Base-by-base conservation (phyloP, 2,888 invertebrate species). In the Seira ritae region DNA sequence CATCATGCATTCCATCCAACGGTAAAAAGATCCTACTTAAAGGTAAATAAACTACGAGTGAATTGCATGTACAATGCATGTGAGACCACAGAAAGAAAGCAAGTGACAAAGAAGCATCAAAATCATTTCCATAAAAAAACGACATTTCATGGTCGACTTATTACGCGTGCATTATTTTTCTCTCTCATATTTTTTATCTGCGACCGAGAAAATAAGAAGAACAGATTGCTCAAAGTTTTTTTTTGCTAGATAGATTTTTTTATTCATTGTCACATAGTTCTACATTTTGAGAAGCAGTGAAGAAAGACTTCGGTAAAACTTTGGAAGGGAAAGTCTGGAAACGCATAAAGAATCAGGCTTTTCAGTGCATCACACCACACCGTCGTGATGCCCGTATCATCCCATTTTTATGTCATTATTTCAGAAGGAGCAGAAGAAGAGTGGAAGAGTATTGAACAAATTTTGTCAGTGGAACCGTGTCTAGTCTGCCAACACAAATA, bases 41-140 rank as follows among this genome's bases (percentile, higher is more conserved):
- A 60, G 60, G 60, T 60, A 60, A 60, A 60, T 42, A 42, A 42
- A 42, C n/a, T n/a, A n/a, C n/a, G n/a, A 12, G 12, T 42, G 42
- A 42, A 42, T 8, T 12, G 12, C 60, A 60, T 60, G 17, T n/a
- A 17, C 60, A n/a, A 4, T 15, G 60, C 8, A 60, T 15, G 60
- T 4, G 60, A 6, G n/a, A n/a, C 60, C 60, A 60, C 60, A 60
- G 4, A n/a, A 60, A 60, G n/a, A 60, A 6, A 60, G n/a, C 12
- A 42, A 10, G 60, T n/a, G 60, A 60, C 60, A 10, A 60, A 60
- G n/a, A 60, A 17, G 60, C 60, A 46, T 19, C n/a, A 42, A 19
- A 67, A 73, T 73, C 12, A 73, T 73, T 73, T 73, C 20, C 37
- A 73, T 71, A 50, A 69, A 73, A 73, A 73, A 62, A 73, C 62